A percentile compares a stretch with the other conserved stretches of the same genome.
These are phyloP conservation scores for Brienomyrus longianalis DNA, from an alignment of 2,113 vertebrate genomes.

Conservation along the genomic window DNA sequence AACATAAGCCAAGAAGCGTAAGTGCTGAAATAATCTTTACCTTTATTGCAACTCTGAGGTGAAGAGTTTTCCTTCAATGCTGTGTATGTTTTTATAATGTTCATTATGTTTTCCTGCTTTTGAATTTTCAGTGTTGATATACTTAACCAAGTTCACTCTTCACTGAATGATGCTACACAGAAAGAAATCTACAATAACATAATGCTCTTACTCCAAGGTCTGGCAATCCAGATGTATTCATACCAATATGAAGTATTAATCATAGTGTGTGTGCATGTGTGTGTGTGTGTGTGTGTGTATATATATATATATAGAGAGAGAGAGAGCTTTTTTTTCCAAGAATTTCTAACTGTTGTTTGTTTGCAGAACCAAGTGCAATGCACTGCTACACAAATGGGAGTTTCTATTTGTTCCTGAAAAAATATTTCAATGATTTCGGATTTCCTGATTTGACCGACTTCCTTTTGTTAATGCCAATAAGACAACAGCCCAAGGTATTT, in stretches of 20 bases:
- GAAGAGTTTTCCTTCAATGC: neutral
- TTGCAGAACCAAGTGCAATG: slow-evolving; percentile 42
- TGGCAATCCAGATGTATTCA: neutral
- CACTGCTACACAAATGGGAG: slow-evolving; percentile 52
- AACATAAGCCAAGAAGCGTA: slow-evolving; percentile 46
- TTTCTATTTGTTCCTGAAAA: slow-evolving; percentile 49
- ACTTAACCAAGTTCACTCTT: slow-evolving; percentile 14
- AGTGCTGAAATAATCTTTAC: slow-evolving; percentile 14
- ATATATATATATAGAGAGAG: neutral
- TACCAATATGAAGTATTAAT: neutral
- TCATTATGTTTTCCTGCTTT: neutral
- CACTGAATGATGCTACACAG: slow-evolving; percentile 19
- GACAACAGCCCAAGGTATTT: slow-evolving; percentile 43
- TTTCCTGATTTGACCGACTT: slow-evolving; percentile 56
- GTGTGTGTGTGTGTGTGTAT: too few relatives aligned
- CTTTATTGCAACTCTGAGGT: neutral
- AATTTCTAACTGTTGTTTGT: neutral
- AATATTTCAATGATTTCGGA: slow-evolving; percentile 51
- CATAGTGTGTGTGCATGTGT: too few relatives aligned
- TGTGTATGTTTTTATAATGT: neutral
- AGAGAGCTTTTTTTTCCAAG: neutral
- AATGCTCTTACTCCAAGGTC: slow-evolving; percentile 25
- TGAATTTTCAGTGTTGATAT: slow-evolving; percentile 20
- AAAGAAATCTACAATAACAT: slow-evolving; percentile 27
- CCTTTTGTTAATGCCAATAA: slow-evolving; percentile 50